Evolutionary conservation across 2,113 vertebrate species (phyloP), one percentile per base, ranked within the genome.

Genomic region (Motacilla alba): DNA sequence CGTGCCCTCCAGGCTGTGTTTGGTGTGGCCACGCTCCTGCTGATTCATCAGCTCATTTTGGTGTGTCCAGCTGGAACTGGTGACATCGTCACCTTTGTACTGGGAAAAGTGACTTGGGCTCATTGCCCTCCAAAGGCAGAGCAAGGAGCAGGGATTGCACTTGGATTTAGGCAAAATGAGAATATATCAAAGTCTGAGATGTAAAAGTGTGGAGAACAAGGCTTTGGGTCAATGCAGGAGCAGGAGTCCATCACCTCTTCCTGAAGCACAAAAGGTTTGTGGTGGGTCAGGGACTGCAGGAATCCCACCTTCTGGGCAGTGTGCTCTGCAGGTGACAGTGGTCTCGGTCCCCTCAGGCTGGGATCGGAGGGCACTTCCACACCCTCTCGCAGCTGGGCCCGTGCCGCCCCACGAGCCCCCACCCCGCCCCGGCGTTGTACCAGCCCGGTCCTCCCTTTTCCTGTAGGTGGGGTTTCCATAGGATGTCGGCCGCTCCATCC

Each of bases 381-480:
- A 31, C 69, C 66, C 47, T 59, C 24, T 33, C 5, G 35, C 70
- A 50, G 55, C 72, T 41, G 67, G 30, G 66, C 21, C 59, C 17
- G 10, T 18, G 74, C 63, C 6, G 44, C 58, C n/a, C 67, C n/a
- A 15, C 1, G 5, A 87, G 50, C 82, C 85, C 78, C 75, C 60
- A 44, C 39, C 87, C 64, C 7, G 10, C 69, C 28, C 55, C 68
- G 64, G 70, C 91, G 93, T 81, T 93, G 97, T 95, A 95, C 87
- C 93, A 66, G 97, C 93, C 75, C 55, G 92, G 85, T 92, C 97
- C 97, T 98, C 98, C 98, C 97, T 98, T 98, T 98, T 98, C 98
- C 98, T 98, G 98, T 98, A 98, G 98, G 98, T 97, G 98, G 97
- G 95, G 97, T 98, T 98, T 98, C 98, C 98, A 98, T 98, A 97